These are phyloP conservation scores for Chloropsis hardwickii DNA, from an alignment of 2,113 vertebrate species.

Conservation along the genomic window DNA sequence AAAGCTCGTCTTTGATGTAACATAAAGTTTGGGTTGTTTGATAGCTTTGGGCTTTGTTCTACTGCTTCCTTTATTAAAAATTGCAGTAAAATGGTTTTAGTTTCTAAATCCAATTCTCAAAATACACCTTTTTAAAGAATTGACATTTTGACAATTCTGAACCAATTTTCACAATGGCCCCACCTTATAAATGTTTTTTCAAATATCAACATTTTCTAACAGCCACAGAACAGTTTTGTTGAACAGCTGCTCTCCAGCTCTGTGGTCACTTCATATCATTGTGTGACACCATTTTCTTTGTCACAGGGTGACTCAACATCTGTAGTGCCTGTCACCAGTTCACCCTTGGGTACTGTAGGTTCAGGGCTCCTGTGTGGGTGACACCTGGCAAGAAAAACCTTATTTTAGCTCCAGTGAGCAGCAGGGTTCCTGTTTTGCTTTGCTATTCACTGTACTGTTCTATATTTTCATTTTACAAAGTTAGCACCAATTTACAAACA, in stretches of 20 bases:
- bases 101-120: not conserved
- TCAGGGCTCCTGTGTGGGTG: not conserved
- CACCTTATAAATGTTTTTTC: not conserved
- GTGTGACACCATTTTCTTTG: not conserved
- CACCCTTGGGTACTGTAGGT: not conserved
- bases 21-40: not conserved
- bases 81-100: not conserved
- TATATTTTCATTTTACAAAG: not conserved
- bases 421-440: not conserved
- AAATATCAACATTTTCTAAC: not conserved
- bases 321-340: not conserved
- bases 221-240: not conserved
- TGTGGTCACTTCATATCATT: not conserved
- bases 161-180: not conserved
- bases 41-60: not conserved
- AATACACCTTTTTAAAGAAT: not conserved
- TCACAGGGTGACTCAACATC: accelerated
- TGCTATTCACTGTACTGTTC: not conserved
- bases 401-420: not conserved
- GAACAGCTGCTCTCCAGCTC: not conserved
- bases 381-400: not conserved
- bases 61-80: not conserved
- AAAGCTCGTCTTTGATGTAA: not conserved
- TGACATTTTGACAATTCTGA: not conserved
- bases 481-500: not conserved